These are phyloP conservation scores for Heteractis magnifica DNA, from an alignment of 92 coral and sea anemone species.

Conservation along the genomic window DNA sequence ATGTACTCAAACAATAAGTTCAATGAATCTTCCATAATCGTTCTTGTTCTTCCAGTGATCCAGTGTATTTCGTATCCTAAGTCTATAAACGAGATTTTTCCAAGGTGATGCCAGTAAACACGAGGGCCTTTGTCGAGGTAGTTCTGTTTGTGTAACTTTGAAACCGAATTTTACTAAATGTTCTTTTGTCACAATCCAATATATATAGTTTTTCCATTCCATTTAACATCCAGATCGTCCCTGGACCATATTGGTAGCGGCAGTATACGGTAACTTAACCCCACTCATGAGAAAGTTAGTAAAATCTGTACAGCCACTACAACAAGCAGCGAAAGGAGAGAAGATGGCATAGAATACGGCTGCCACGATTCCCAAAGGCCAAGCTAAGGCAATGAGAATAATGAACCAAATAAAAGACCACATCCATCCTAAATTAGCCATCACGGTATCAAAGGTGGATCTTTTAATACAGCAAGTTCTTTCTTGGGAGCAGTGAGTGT, in stretches of 20 bases:
- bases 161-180: not conserved
- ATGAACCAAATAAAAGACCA: slow-evolving; percentile 92
- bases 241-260: slow-evolving; percentile 89
- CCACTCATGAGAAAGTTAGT: slow-evolving; percentile 81
- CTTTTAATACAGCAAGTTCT: not conserved
- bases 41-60: not conserved
- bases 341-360: slow-evolving; percentile 90
- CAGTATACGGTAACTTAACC: slow-evolving; percentile 79
- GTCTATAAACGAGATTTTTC: not conserved
- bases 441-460: not conserved
- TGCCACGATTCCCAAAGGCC: slow-evolving; percentile 93
- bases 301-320: slow-evolving; percentile 80
- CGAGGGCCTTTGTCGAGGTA: not conserved
- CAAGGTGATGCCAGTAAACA: not conserved
- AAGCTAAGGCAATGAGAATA: slow-evolving; percentile 70
- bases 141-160: not conserved
- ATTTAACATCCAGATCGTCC: slow-evolving; percentile 79
- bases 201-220: not conserved
- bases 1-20: not conserved
- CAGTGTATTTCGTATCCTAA: not conserved
- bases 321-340: slow-evolving; percentile 96
- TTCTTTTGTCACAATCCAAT: not conserved
- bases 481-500: not conserved
- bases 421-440: slow-evolving; percentile 90
- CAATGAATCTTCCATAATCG: not conserved